Evolutionary conservation across 2,888 invertebrate genomes (phyloP), one percentile per base, ranked within the genome.

Genomic region (Hypercompe scribonia): DNA sequence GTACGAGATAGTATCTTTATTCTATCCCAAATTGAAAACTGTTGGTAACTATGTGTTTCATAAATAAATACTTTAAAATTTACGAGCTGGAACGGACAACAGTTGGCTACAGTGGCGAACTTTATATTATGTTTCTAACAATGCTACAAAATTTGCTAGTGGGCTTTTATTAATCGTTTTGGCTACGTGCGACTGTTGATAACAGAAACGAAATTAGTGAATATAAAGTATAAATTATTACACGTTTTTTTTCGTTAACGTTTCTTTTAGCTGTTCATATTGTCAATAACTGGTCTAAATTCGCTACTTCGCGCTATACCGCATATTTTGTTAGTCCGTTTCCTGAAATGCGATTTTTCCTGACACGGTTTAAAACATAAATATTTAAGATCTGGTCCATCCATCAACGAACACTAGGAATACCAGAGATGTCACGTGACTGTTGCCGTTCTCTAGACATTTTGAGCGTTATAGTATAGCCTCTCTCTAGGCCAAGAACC

Each of bases 51-150:
- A 87, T 83, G 82, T 83, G 82, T 84, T 86, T 86, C 84, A 90
- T 85, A 87, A 89, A 89, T 85, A 87, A 89, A 89, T 89, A 89
- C 82, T 87, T 81, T 78, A 72, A 81, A 88, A 84, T 87, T 89
- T 87, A 88, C 88, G 87, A 86, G 79, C 81, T 83, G 83, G 73
- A 85, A 84, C 87, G 82, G 75, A 81, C 83, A 78, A 73, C 78
- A 76, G 74, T 79, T 78, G 77, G 69, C 77, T 65, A 68, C 77
- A 65, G 74, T 76, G 63, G 65, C 33, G 72, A 78, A 39, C 61
- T 39, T 36, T 61, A 42, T 33, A 66, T 46, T 66, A 58, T 58
- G 66, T 66, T 66, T 66, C 21, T 66, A 34, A 65, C 10, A 65
- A 69, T 54, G 33, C 36, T 58, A 58, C 54, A 71, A 36, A 63